These are phyloP conservation scores for Onychostruthus taczanowskii DNA, from an alignment of 2,113 vertebrate species.

Conservation along the genomic window DNA sequence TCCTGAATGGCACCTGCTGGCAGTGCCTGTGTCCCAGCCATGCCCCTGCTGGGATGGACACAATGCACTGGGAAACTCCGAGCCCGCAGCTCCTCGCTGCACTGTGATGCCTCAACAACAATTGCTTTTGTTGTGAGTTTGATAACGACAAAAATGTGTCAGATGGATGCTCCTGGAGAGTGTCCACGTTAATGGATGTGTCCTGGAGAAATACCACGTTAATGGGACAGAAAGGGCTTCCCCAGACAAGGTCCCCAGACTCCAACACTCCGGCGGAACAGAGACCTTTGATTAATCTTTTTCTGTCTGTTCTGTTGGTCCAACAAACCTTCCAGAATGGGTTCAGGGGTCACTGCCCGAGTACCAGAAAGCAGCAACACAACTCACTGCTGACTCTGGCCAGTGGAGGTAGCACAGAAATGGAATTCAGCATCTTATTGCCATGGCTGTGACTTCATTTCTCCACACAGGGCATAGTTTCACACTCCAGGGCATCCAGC, in stretches of 20 bases:
- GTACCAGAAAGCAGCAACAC: neutral
- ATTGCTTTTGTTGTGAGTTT: too few species aligned
- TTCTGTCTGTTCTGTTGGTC: neutral
- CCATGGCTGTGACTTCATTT: neutral
- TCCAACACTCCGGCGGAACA: neutral
- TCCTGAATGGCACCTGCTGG: neutral
- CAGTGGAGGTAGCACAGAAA: neutral
- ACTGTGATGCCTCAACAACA: accelerated
- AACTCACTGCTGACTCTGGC: accelerated
- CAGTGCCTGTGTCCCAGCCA: neutral
- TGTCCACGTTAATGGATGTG: too few species aligned
- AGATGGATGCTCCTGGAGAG: neutral
- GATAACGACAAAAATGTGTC: accelerated
- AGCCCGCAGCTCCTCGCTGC: accelerated
- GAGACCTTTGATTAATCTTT: accelerated
- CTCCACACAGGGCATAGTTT: neutral
- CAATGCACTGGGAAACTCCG: accelerated
- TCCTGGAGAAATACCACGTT: accelerated
- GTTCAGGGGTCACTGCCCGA: neutral
- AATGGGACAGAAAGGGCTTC: neutral
- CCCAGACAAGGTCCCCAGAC: neutral
- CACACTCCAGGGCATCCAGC: neutral
- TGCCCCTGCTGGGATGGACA: accelerated
- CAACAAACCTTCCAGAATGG: neutral
- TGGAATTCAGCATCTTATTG: neutral